Evolutionary conservation across 2,888 invertebrate genomes (phyloP).

Genomic region (Pediacus dermestoides): DNA sequence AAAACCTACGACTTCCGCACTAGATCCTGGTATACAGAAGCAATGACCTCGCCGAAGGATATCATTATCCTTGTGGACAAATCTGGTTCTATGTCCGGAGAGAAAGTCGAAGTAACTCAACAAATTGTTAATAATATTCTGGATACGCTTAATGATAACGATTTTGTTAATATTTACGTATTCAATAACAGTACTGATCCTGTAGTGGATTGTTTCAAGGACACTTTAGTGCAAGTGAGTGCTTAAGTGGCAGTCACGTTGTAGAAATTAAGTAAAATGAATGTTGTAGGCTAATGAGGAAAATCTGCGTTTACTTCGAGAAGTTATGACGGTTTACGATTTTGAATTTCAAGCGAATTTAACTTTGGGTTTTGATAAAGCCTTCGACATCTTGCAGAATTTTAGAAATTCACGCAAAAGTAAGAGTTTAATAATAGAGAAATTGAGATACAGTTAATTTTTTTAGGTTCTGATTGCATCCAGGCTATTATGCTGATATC

Average conservation of each 20-base stretch:
- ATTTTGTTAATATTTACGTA: constrained; percentile 93
- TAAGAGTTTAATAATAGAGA: constrained; percentile 12
- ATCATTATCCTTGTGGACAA: constrained; percentile 66
- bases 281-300: constrained; percentile 46
- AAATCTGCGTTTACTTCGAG: constrained; percentile 45
- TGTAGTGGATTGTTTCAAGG: constrained; percentile 85
- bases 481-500: constrained; percentile 98
- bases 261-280: background rate
- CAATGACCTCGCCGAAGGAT: constrained; percentile 96
- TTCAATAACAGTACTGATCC: constrained; percentile 78
- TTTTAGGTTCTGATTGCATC: constrained; percentile 59
- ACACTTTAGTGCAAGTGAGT: constrained; percentile 69
- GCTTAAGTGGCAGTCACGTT: background rate
- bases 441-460: background rate
- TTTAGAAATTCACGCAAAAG: constrained; percentile 30
- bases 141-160: constrained; percentile 95
- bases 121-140: constrained; percentile 83
- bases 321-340: constrained; percentile 39
- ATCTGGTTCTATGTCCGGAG: constrained; percentile 63
- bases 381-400: constrained; percentile 74
- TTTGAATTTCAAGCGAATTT: constrained; percentile 39
- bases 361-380: constrained; percentile 56
- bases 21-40: constrained; percentile 95
- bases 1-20: constrained; percentile 91
- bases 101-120: constrained; percentile 79